Evolutionary conservation across 2,797 vertebrate species (phyloP), one percentile per base, ranked within the genome.

Genomic region (Anguilla anguilla): DNA sequence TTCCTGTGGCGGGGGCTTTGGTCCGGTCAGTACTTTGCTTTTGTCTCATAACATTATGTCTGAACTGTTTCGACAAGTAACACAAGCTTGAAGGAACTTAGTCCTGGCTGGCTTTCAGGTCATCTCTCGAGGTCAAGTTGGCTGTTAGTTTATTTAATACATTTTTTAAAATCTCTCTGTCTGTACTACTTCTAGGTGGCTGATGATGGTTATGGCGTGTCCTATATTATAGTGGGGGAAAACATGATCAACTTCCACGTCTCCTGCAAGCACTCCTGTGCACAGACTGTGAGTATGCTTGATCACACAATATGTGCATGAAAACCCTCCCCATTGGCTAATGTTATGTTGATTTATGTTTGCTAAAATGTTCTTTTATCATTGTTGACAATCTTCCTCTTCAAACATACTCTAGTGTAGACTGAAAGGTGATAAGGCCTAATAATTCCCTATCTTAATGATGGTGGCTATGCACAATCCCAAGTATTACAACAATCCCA

Each of bases 181-280:
- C 13, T 46, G 69, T 55, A 67, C 46, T 86, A 17, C 84, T 13
- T 86, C 87, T 92, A 98, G 98, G 97, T 97, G 22, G 95, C 96
- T 0, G 97, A 98, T 88, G 96, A 98, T 4, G 98, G 98, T n/a
- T 99, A 98, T 0, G 98, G 98, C 0, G 96, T 98, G 51, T 97
- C 97, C 22, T 99, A 98, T 91, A 94, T 95, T 89, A 91, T 98
- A 86, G 90, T 97, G 82, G 97, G 97, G 85, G 97, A 98, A 1
- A 91, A 95, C 86, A 87, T 94, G 31, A 95, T 98, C 85, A 97
- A 96, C 91, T 97, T 99, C 90, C 98, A 99, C 90, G 94, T 99
- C 93, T 97, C 97, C 0, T 97, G 97, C 97, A 98, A 97, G 90
- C 93, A 96, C 89, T 98, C 97, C 0, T 97, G 97, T 93, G 91